Conservation (phyloP, 2,113 vertebrate genomes). For the Syngnathus floridae region DNA sequence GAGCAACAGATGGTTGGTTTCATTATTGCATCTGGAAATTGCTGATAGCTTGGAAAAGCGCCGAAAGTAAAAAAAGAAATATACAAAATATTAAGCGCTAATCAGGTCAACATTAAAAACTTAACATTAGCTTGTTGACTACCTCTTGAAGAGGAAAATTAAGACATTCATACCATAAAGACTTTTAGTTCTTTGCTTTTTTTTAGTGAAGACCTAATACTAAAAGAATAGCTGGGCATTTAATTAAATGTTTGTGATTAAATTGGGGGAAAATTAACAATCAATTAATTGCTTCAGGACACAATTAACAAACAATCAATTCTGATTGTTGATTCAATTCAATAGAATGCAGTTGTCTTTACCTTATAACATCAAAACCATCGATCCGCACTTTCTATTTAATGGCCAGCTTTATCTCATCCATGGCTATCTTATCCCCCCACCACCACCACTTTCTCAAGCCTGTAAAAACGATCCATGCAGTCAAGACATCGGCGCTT, state of each 20-base stretch:
- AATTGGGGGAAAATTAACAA: neutral
- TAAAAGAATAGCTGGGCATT: neutral
- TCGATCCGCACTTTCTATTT: neutral
- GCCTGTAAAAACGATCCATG: neutral
- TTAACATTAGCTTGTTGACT: neutral
- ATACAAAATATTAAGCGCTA: neutral
- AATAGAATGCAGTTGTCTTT: too few relatives aligned
- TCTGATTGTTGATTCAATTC: too few relatives aligned
- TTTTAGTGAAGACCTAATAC: too few relatives aligned
- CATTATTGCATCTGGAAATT: neutral
- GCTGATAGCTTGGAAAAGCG: neutral
- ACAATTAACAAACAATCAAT: too few relatives aligned
- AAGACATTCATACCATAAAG: neutral
- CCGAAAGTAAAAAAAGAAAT: neutral
- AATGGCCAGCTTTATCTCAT: neutral
- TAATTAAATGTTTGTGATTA: neutral
- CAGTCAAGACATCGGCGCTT: slow-evolving; percentile 28
- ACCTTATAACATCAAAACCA: neutral
- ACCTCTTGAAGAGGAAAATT: neutral
- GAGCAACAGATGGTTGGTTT: neutral
- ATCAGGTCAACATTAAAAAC: neutral
- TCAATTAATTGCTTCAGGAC: neutral
- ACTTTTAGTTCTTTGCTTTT: neutral
- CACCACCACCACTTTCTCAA: too few relatives aligned
- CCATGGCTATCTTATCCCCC: neutral